Evolutionary conservation across 2,888 invertebrate genomes (phyloP), one percentile per base, ranked within the genome.

Genomic region (Phengaris alcon): DNA sequence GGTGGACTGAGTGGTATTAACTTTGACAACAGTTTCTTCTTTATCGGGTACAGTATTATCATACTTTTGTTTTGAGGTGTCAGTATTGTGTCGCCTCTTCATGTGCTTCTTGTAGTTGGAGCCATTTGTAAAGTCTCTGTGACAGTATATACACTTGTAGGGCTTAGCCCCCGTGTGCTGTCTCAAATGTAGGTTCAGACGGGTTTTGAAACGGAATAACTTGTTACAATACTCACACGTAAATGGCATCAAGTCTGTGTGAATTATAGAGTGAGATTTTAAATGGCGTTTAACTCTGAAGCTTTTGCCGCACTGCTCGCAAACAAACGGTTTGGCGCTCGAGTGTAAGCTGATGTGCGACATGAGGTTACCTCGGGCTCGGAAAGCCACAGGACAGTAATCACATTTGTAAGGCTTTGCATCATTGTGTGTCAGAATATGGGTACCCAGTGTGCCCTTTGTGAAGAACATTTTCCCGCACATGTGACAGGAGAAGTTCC

Each of bases 391-490:
- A 0, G 91, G 87, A 79, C 93, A 93, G 76, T 86, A 91, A 68
- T 90, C 90, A 79, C 93, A 93, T 80, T 93, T 93, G 52, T 82
- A 92, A 0, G 90, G 93, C 72, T 90, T 92, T 0, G 84, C 82
- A 0, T 91, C 91, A 59, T 93, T 91, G 57, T 93, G 93, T 0
- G 88, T 91, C 75, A 86, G 81, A 86, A 93, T 90, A 74, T 93
- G 93, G 0, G 90, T 90, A 5, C 88, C 85, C 0, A 93, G 78
- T 0, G 93, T 89, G 0, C 93, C 93, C 84, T 93, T 93, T 0
- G 91, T 93, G 48, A 88, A 93, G 79, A 93, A 93, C 91, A 91
- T 93, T 82, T 93, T 93, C 0, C 93, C 93, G 6, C 93, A 93
- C 0, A 93, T 79, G 72, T 93, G 93, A 77, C 93, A 93, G 0